phyloP scores from a whole-genome alignment of 2,797 vertebrate genomes.

The Xenops minutus region DNA sequence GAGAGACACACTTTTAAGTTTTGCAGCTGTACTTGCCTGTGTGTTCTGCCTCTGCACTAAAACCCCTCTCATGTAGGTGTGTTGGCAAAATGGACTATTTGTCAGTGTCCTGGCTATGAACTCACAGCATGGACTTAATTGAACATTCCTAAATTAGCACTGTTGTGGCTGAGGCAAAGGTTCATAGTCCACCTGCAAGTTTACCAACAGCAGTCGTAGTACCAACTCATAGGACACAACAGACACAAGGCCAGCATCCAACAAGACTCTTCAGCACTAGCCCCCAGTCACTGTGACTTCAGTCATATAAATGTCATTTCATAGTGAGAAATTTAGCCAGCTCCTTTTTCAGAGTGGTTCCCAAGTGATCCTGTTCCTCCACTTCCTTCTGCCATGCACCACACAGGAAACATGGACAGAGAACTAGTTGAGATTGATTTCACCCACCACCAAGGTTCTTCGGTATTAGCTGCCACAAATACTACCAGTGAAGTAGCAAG shows the following conservation, averaged over 20 bases:
- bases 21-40: background rate
- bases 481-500: background rate
- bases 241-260: background rate
- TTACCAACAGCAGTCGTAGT: background rate
- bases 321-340: background rate
- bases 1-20: background rate
- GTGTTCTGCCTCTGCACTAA: background rate
- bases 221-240: background rate
- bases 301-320: background rate
- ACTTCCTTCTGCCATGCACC: background rate
- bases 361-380: accelerated
- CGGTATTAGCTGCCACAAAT: background rate
- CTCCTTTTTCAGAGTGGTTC: background rate
- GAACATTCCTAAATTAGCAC: background rate
- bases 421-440: background rate
- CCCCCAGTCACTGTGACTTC: background rate
- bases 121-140: background rate
- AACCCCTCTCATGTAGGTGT: background rate
- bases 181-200: background rate
- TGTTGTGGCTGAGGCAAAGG: background rate
- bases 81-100: background rate
- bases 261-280: background rate
- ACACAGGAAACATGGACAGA: background rate
- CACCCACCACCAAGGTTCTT: background rate
- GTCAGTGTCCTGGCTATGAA: background rate